Evolutionary conservation across 2,113 vertebrate genomes (phyloP), one percentile per base, ranked within the genome.

Genomic region (Madoqua kirkii): DNA sequence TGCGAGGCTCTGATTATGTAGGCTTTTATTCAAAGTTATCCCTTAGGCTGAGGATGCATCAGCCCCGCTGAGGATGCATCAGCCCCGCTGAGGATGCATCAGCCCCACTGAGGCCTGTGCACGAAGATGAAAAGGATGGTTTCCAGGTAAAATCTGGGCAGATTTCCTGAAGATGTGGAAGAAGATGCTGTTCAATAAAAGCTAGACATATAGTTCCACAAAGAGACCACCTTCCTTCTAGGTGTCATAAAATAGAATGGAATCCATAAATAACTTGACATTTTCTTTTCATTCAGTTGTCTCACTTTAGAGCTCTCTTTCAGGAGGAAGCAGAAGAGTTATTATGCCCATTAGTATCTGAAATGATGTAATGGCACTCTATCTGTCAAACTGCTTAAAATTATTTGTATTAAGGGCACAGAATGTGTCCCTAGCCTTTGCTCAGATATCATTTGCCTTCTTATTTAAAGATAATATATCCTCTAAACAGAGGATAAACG

Each of bases 281-380:
- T 98, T 98, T 98, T 95, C 98, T 97, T 97, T 97, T 97, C 96
- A 97, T 64, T 97, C 96, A 85, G 89, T 92, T 95, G 96, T 97
- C 95, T 98, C 95, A 67, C 89, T 95, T 97, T 85, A 95, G 95
- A 87, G 89, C 91, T 95, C 91, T 89, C 62, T 95, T 97, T 97
- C 89, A 95, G 76, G 91, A 97, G 89, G 93, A 96, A 91, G 93
- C 87, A 43, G 93, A 95, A 97, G 97, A 98, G 93, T 98, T 97
- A 98, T 98, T 97, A 96, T 67, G 95, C 93, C 97, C 93, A 98
- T 98, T 98, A 98, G 97, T 97, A 98, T 97, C 93, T 89, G 54
- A 97, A 98, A 95, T 98, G 98, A 98, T 97, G 98, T 98, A 98
- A 98, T 98, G 93, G 97, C 96, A 97, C 98, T 98, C 97, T 98